Percentiles rank a stretch among this genome's conserved stretches.
Conservation (phyloP, 2,888 invertebrate species). For the Mimumesa dahlbomi region DNA sequence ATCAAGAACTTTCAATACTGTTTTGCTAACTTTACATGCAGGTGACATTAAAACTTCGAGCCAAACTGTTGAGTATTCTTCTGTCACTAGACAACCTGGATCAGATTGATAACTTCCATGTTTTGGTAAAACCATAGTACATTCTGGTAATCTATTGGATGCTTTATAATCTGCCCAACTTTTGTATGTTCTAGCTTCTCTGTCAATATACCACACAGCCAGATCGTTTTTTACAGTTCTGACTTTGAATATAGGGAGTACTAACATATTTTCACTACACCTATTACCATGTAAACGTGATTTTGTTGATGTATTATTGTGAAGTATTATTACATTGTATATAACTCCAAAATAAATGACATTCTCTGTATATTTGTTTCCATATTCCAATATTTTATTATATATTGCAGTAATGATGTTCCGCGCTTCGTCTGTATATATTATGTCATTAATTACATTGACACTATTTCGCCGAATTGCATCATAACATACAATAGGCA, state of each 20-base stretch:
- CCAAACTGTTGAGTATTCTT: slow-evolving; percentile 60
- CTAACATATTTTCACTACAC: neutral
- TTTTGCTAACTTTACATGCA: slow-evolving; percentile 19
- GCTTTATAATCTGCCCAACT: slow-evolving; percentile 66
- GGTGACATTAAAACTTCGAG: slow-evolving; percentile 62
- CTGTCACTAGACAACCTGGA: slow-evolving; percentile 44
- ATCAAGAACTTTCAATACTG: slow-evolving; percentile 49
- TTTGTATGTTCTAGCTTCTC: slow-evolving; percentile 64
- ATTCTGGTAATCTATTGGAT: slow-evolving; percentile 66
- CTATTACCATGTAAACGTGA: neutral
- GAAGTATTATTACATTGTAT: slow-evolving; percentile 45
- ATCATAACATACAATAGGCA: neutral
- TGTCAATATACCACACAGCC: slow-evolving; percentile 65
- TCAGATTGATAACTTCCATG: slow-evolving; percentile 70
- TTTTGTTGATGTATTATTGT: neutral
- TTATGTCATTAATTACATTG: neutral
- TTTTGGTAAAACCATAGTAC: slow-evolving; percentile 72
- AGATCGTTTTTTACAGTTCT: neutral
- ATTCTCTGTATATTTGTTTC: neutral
- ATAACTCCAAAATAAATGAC: slow-evolving; percentile 34
- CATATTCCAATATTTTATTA: slow-evolving; percentile 10
- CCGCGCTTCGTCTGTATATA: neutral
- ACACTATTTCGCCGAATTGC: neutral
- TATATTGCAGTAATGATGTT: slow-evolving; percentile 10
- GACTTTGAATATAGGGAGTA: slow-evolving; percentile 27